Evolutionary conservation across 92 coral and sea anemone genomes (phyloP), one percentile per base, ranked within the genome.

Genomic region (Phenganax subtilis): DNA sequence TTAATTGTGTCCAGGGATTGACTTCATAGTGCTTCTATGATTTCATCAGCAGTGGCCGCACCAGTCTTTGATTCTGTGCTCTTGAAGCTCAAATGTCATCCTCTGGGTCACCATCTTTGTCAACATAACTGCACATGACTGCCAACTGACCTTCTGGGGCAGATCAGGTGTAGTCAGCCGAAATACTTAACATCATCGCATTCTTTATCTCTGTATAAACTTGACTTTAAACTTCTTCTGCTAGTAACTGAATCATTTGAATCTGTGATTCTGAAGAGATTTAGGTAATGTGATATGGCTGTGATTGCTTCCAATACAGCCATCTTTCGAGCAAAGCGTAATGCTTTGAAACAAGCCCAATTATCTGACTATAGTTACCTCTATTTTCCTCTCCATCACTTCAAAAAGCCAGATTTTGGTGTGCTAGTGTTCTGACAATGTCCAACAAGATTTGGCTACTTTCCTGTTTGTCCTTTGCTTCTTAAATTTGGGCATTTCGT

Each of bases 11-110:
- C 20, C 58, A 8, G 25, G 27, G 57, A 16, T 9, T 6, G 11
- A 75, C 80, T 75, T 44, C 54, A 10, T 37, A 75, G 17, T 30
- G 63, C 55, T 54, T 37, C 55, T 29, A 75, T 75, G 61, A 75
- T 75, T 75, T 55, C 80, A 56, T 75, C 64, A 7, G 63, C 80
- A 75, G 44, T 51, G 12, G 10, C 77, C 16, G 57, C 77, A 3
- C 77, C 77, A 55, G 11, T 72, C 77, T 59, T 59, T n/a, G 65
- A 59, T 10, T 5, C 20, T 14, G 65, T 12, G 65, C 65, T 59
- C 65, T 59, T 59, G 0, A 59, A 10, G 10, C 65, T 14, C 65
- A 59, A 14, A 59, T 0, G 17, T 59, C 17, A 20, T 59, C 65
- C 17, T 59, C 12, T 59, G 17, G 7, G 17, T 59, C 65, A 59